Evolutionary conservation across 2,797 vertebrate genomes (phyloP), one percentile per base, ranked within the genome.

Genomic region (Pangasius krempfi): DNA sequence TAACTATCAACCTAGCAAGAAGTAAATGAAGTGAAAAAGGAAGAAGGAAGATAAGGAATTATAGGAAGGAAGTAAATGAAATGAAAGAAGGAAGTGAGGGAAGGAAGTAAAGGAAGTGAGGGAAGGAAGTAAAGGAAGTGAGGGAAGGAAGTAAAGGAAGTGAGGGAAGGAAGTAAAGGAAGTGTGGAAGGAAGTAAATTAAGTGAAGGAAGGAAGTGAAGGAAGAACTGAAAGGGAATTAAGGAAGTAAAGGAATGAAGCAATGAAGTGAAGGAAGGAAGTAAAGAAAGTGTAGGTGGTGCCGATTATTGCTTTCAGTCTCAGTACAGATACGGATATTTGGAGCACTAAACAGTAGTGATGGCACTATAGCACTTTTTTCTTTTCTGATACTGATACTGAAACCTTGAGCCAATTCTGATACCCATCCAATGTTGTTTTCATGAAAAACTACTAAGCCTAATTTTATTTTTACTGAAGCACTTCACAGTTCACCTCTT

Each of bases 141-240:
- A 50, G 30, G 25, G 50, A 79, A 22, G 50, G 1, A 54, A 2
- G 44, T 6, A n/a, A 76, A 47, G 9, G 33, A 68, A 68, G 3
- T 40, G 37, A 72, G 20, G 0, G 18, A 20, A 20, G 68, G 70
- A 70, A 18, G 16, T 8, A 8, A 44, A 40, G 37, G 3, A 44
- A 73, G 50, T 18, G n/a, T n/a, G n/a, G 66, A 8, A 8, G 30
- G 6, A 14, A 68, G 30, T n/a, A n/a, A 27, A 3, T 27, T 12
- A 78, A 40, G 60, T 30, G 37, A 73, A 68, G 86, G 85, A 90
- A 87, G 20, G 30, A 0, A 40, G 30, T 30, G 2, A 33, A 68
- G n/a, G 12, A 68, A 68, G 3, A 5, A n/a, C 12, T 4, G 12
- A n/a, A 20, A 66, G 27, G n/a, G n/a, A n/a, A n/a, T n/a, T n/a